These are phyloP conservation scores for Polypedilum pembai DNA, from an alignment of 1,140 invertebrate species.

Conservation along the genomic window DNA sequence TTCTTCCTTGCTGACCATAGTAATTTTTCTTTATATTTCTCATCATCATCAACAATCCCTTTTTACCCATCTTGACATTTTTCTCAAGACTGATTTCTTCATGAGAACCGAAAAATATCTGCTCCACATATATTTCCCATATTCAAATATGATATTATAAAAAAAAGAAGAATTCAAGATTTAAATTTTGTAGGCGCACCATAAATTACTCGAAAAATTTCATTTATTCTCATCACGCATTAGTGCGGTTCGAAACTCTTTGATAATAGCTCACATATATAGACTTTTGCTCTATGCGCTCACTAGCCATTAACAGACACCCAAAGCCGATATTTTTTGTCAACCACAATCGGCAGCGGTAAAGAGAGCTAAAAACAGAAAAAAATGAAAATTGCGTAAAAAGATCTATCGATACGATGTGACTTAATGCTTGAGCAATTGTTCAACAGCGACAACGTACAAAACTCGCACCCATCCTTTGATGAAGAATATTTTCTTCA, in stretches of 20 bases:
- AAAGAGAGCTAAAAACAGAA: background rate
- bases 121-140: background rate
- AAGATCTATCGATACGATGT: conserved; percentile 1
- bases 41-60: too few relatives aligned
- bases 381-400: background rate
- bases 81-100: background rate
- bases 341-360: background rate
- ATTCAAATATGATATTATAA: too few relatives aligned
- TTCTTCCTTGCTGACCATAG: background rate
- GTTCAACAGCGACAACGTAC: background rate
- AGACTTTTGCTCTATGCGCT: too few relatives aligned
- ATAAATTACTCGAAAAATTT: background rate
- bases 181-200: conserved; percentile 11
- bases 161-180: background rate
- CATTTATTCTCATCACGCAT: background rate
- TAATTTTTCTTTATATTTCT: too few relatives aligned
- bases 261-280: background rate
- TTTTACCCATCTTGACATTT: too few relatives aligned
- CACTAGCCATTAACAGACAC: too few relatives aligned
- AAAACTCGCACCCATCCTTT: background rate
- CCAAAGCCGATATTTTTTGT: background rate
- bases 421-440: background rate
- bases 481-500: background rate
- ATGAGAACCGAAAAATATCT: background rate
- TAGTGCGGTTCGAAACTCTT: background rate